Percentiles rank a stretch among this genome's conserved stretches.
These are phyloP conservation scores for Dipodomys stephensi DNA, from an alignment of 2,113 vertebrate genomes.

Conservation along the genomic window DNA sequence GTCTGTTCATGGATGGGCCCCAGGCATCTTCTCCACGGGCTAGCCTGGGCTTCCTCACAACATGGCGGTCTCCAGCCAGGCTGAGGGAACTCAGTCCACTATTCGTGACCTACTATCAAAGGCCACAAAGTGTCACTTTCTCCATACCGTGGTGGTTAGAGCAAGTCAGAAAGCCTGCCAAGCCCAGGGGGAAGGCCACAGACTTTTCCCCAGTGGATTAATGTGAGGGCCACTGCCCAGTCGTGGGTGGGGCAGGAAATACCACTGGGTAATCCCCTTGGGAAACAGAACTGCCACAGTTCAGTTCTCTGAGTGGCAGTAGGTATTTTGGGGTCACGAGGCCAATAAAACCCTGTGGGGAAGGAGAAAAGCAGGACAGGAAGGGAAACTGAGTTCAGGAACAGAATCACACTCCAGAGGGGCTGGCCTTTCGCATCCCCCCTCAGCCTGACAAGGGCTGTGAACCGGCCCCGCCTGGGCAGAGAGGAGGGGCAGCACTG, in stretches of 20 bases:
- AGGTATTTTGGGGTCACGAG: background rate
- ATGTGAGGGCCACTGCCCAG: background rate
- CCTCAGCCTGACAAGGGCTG: background rate
- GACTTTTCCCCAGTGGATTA: background rate
- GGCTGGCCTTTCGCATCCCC: background rate
- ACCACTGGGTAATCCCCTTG: background rate
- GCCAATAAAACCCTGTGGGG: background rate
- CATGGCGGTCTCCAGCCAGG: background rate
- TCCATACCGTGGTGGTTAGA: background rate
- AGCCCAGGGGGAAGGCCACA: background rate
- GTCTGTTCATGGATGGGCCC: rapidly evolving
- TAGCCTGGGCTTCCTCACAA: background rate
- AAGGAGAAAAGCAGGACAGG: background rate
- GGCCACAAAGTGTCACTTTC: background rate
- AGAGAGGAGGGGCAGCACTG: background rate
- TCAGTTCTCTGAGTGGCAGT: background rate
- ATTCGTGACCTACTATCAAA: no score
- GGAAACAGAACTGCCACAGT: background rate
- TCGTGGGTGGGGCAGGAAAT: background rate
- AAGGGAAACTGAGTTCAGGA: background rate
- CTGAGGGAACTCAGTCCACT: no score
- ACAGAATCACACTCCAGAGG: background rate
- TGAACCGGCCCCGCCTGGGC: background rate
- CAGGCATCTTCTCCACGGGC: background rate
- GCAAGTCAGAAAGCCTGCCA: background rate